Evolutionary conservation across 2,888 invertebrate genomes (phyloP).

Genomic region (Bombylius discolor): DNA sequence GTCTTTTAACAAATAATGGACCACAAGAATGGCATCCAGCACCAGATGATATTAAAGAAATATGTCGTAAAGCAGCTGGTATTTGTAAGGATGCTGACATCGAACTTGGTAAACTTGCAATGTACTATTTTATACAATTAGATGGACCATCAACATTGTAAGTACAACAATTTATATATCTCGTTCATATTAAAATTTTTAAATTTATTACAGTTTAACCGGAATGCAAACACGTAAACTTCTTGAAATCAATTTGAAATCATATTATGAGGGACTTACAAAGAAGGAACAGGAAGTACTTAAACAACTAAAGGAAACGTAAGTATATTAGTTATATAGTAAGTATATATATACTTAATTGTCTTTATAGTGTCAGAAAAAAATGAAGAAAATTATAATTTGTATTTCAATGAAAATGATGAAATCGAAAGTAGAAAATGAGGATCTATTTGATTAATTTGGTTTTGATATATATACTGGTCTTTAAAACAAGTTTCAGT

Average conservation of each 20-base stretch:
- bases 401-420: no score
- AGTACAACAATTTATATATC: no score
- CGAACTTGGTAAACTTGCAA: slow-evolving; percentile 59
- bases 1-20: slow-evolving; percentile 57
- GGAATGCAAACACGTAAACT: slow-evolving; percentile 59
- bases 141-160: slow-evolving; percentile 49
- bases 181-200: no score
- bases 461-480: no score
- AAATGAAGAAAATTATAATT: no score
- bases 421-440: no score
- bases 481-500: no score
- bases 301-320: slow-evolving; percentile 49
- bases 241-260: slow-evolving; percentile 49
- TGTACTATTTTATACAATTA: slow-evolving; percentile 50
- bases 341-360: background rate
- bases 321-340: slow-evolving; percentile 19
- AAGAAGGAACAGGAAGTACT: slow-evolving; percentile 51
- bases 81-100: slow-evolving; percentile 51
- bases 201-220: slow-evolving; percentile 37
- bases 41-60: slow-evolving; percentile 44
- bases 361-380: background rate
- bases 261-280: slow-evolving; percentile 49
- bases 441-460: no score
- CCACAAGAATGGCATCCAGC: slow-evolving; percentile 69
- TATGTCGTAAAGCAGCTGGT: slow-evolving; percentile 47